Evolutionary conservation across 2,888 invertebrate genomes (phyloP).

Genomic region (Tuta absoluta): DNA sequence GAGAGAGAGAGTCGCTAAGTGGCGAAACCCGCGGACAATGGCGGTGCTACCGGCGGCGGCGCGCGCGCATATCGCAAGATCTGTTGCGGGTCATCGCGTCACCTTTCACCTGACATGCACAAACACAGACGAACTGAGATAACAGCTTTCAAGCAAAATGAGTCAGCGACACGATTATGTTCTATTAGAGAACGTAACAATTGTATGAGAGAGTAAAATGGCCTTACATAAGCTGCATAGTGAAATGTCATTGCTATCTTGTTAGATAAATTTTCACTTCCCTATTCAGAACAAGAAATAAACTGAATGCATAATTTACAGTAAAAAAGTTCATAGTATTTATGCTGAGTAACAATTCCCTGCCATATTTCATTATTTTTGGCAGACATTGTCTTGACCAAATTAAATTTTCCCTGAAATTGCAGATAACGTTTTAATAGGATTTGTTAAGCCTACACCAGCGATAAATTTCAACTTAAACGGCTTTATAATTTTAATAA

Average conservation of each 20-base stretch:
- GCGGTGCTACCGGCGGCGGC: constrained; percentile 46
- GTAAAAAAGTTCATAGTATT: no score
- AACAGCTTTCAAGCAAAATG: constrained; percentile 14
- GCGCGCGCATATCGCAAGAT: constrained; percentile 35
- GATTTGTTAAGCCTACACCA: constrained; percentile 8
- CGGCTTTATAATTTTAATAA: constrained; percentile 44
- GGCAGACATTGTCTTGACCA: not conserved
- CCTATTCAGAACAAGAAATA: not conserved
- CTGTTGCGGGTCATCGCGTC: constrained; percentile 64
- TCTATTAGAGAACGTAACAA: not conserved
- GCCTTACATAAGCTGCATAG: not conserved
- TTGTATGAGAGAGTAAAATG: not conserved
- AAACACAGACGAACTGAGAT: not conserved
- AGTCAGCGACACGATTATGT: constrained; percentile 8
- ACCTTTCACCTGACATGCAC: constrained; percentile 59
- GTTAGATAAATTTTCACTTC: constrained; percentile 1
- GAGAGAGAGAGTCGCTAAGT: constrained; percentile 68
- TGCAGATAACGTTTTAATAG: not conserved
- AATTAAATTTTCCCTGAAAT: not conserved
- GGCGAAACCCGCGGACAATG: constrained; percentile 70
- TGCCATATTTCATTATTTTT: no score
- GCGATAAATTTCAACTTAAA: constrained; percentile 34
- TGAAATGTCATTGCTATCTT: not conserved
- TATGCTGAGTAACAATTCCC: no score
- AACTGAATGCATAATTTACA: not conserved